These are phyloP conservation scores for Scaptomyza montana DNA, from an alignment of 1,140 invertebrate species.

Conservation along the genomic window DNA sequence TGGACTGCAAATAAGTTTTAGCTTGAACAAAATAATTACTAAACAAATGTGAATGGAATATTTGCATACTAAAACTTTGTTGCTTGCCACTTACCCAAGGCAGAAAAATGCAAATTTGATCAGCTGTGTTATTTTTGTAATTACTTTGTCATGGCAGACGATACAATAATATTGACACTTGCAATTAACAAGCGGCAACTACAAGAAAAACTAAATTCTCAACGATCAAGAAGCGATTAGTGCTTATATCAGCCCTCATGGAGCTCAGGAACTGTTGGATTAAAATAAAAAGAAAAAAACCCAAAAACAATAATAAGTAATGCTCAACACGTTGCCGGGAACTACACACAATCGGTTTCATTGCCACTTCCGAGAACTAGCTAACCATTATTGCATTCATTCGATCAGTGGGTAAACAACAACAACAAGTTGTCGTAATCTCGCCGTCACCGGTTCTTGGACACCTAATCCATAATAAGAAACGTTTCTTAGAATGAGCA, in stretches of 20 bases:
- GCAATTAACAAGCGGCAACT: not conserved
- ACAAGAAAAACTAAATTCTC: not conserved
- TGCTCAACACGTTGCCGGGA: conserved; percentile 66
- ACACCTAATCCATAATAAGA: conserved; percentile 36
- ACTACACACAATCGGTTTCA: conserved; percentile 67
- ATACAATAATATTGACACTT: conserved; percentile 6
- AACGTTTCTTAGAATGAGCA: conserved; percentile 53
- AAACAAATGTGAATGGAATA: not conserved
- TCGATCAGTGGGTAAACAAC: conserved; percentile 10
- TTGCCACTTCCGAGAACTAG: conserved; percentile 64
- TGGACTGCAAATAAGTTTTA: conserved; percentile 6
- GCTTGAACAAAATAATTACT: not conserved
- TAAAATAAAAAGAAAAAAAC: conserved; percentile 13
- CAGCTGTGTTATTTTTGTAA: not conserved
- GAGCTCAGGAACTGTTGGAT: not conserved
- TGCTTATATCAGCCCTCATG: no score
- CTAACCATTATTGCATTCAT: conserved; percentile 36
- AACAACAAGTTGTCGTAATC: conserved; percentile 24
- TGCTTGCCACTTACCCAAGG: no score
- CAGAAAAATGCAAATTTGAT: not conserved
- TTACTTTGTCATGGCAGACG: not conserved
- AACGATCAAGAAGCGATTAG: conserved; percentile 5
- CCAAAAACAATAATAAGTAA: conserved; percentile 45
- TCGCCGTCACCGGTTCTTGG: conserved; percentile 29
- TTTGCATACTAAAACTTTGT: not conserved